These are phyloP conservation scores for Latrodectus elegans DNA, from an alignment of 2,888 invertebrate species.

Conservation along the genomic window DNA sequence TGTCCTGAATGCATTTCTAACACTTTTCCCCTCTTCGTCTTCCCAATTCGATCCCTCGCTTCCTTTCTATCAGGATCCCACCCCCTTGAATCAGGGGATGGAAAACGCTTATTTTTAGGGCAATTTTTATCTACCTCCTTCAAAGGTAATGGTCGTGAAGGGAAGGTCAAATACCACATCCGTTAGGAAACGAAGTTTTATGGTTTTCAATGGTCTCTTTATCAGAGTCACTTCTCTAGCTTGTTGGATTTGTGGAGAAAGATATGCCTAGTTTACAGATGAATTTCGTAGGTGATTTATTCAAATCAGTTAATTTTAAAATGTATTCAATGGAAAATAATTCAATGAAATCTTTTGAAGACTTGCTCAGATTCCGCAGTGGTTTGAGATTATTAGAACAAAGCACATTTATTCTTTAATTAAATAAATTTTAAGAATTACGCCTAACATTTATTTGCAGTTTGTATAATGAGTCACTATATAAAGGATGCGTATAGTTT, in stretches of 20 bases:
- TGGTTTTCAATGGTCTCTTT: conserved; percentile 13
- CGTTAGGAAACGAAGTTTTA: conserved; percentile 16
- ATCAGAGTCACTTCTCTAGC: conserved; percentile 2
- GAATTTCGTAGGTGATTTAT: too few relatives aligned
- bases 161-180: conserved; percentile 10
- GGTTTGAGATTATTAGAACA: too few relatives aligned
- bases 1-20: conserved; percentile 62
- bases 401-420: too few relatives aligned
- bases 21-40: conserved; percentile 20
- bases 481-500: too few relatives aligned
- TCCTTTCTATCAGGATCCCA: conserved; percentile 4
- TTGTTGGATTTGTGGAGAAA: not conserved
- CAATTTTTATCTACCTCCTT: conserved; percentile 47
- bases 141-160: conserved; percentile 13
- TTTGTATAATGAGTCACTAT: too few relatives aligned
- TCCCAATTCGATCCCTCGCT: conserved; percentile 6
- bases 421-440: too few relatives aligned
- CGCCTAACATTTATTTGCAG: too few relatives aligned
- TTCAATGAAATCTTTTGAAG: too few relatives aligned
- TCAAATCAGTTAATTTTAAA: too few relatives aligned
- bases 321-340: too few relatives aligned
- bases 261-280: too few relatives aligned
- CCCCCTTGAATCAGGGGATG: conserved; percentile 9
- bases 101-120: conserved; percentile 49
- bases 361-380: too few relatives aligned